These are phyloP conservation scores for Heteractis magnifica DNA, from an alignment of 92 coral and sea anemone species.

Conservation along the genomic window DNA sequence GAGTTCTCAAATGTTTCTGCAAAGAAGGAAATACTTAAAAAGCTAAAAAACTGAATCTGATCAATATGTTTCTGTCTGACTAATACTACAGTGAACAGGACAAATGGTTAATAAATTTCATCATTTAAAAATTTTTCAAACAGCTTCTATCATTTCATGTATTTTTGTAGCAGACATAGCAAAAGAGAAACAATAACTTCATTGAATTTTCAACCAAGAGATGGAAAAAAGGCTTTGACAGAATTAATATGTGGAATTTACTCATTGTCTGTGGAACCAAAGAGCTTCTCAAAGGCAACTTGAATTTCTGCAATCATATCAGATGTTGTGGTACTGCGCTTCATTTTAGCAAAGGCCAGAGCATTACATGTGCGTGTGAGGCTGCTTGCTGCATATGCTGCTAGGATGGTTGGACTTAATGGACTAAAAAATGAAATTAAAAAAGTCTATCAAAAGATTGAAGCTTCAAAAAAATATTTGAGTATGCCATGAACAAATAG, in stretches of 20 bases:
- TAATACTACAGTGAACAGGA: no score
- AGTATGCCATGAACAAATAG: no score
- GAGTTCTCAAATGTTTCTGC: no score
- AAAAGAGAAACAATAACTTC: not conserved
- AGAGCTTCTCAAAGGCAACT: conserved; percentile 75
- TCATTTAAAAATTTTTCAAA: not conserved
- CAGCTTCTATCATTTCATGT: not conserved
- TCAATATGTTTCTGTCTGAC: no score
- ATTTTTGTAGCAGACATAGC: not conserved
- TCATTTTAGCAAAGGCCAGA: conserved; percentile 77
- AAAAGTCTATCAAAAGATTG: not conserved
- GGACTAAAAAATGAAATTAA: conserved; percentile 6
- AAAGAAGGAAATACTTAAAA: no score
- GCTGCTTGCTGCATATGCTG: conserved; percentile 93
- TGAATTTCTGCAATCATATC: conserved; percentile 92
- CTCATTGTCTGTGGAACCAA: conserved; percentile 13
- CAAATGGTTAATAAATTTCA: no score
- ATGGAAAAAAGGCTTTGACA: not conserved
- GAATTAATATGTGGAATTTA: not conserved
- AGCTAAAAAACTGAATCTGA: no score
- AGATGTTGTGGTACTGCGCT: conserved; percentile 85
- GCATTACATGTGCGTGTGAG: conserved; percentile 87
- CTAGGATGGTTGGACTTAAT: conserved; percentile 69
- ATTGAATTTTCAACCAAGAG: not conserved
- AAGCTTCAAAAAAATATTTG: no score